Evolutionary conservation across 2,797 vertebrate genomes (phyloP).

Genomic region (Thalassophryne amazonica): DNA sequence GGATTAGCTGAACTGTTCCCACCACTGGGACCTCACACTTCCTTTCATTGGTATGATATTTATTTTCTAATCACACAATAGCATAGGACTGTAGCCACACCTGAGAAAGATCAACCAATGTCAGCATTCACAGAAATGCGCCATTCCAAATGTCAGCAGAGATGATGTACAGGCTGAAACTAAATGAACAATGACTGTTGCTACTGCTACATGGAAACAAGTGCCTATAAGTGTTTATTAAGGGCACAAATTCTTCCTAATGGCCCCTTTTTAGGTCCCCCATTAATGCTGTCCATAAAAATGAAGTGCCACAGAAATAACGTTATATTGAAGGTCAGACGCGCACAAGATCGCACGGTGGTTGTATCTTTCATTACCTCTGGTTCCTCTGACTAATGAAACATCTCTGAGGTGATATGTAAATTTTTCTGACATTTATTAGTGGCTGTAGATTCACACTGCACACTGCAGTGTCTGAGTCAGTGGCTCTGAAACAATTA

Average conservation of each 20-base stretch:
- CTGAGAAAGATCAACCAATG: constrained; percentile 41
- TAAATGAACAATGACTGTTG: constrained; percentile 27
- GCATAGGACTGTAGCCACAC: constrained; percentile 4
- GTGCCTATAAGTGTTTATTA: constrained; percentile 31
- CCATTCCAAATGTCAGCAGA: constrained; percentile 27
- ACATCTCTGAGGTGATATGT: constrained; percentile 25
- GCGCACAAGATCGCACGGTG: constrained; percentile 10
- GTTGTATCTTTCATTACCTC: constrained; percentile 11
- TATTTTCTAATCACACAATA: constrained; percentile 43
- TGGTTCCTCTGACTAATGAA: constrained; percentile 22
- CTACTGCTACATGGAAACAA: neutral
- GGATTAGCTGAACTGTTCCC: no score
- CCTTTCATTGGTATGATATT: no score
- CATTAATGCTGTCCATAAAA: constrained; percentile 24
- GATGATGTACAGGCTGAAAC: constrained; percentile 28
- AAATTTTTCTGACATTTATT: constrained; percentile 38
- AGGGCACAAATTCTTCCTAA: constrained; percentile 18
- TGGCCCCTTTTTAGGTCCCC: constrained; percentile 9
- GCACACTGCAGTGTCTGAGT: neutral
- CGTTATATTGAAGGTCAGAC: constrained; percentile 45
- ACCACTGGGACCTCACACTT: no score
- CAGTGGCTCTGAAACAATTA: neutral
- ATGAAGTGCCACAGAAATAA: constrained; percentile 32
- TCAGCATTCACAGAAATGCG: constrained; percentile 8
- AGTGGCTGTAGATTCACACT: neutral